These are phyloP conservation scores for Trypoxylus dichotomus DNA, from an alignment of 1,140 invertebrate genomes.

Conservation along the genomic window DNA sequence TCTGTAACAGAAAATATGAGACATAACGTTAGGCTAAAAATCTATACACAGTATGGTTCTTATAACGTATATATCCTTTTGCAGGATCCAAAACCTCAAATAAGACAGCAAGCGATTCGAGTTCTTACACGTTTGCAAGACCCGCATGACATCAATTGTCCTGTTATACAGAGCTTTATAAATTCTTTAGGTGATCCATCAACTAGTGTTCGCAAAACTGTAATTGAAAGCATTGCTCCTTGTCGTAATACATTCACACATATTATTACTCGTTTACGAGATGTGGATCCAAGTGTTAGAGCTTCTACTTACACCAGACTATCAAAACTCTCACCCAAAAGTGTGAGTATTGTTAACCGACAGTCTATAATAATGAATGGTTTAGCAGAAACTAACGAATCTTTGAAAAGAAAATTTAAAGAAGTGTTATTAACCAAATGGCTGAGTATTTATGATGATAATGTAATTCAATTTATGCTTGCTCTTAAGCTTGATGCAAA, in stretches of 20 bases:
- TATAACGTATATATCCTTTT: constrained; percentile 12
- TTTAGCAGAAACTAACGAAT: constrained; percentile 64
- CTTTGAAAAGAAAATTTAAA: constrained; percentile 54
- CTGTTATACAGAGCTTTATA: constrained; percentile 76
- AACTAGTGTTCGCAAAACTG: constrained; percentile 51
- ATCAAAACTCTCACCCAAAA: constrained; percentile 69
- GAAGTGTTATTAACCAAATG: constrained; percentile 64
- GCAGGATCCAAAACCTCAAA: constrained; percentile 70
- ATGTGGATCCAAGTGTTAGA: constrained; percentile 58
- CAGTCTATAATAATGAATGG: constrained; percentile 66
- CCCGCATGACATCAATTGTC: constrained; percentile 73
- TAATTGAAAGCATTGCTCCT: constrained; percentile 52
- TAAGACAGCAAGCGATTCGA: constrained; percentile 75
- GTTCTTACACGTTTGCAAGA: constrained; percentile 81
- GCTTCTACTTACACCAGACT: constrained; percentile 70
- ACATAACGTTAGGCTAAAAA: too few relatives aligned
- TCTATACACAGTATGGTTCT: too few relatives aligned
- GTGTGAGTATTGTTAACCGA: constrained; percentile 70
- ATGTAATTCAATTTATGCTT: constrained; percentile 63
- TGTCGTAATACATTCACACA: constrained; percentile 51
- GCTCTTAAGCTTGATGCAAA: constrained; percentile 66
- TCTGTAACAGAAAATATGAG: too few relatives aligned
- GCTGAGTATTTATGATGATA: constrained; percentile 63
- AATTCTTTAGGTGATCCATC: constrained; percentile 74
- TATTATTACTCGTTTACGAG: constrained; percentile 38